phyloP scores from a whole-genome alignment of 2,113 vertebrate species.

The Tapirus terrestris region DNA sequence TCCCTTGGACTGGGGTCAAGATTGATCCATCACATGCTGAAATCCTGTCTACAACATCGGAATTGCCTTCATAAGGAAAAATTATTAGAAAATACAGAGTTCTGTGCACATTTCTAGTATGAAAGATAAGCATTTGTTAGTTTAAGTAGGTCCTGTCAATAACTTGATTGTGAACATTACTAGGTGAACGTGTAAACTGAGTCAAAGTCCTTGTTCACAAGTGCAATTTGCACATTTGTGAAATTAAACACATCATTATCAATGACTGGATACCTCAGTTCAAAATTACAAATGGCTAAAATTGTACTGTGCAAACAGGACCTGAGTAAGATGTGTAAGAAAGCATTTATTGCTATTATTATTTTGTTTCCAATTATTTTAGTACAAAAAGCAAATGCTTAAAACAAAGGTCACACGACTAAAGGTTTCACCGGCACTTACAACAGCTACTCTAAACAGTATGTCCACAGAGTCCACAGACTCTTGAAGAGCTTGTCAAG shows the following conservation, averaged over 20 bases:
- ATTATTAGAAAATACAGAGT: not conserved
- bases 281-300: slow-evolving; percentile 13
- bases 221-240: slow-evolving; percentile 23
- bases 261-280: not conserved
- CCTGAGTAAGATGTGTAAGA: not conserved
- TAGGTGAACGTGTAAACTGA: slow-evolving; percentile 16
- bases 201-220: not conserved
- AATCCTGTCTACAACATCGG: not conserved
- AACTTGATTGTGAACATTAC: slow-evolving; percentile 30
- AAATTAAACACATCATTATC: slow-evolving; percentile 11
- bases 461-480: not conserved
- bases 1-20: slow-evolving; percentile 29
- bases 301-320: not conserved
- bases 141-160: not conserved
- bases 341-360: not conserved
- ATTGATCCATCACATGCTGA: not conserved
- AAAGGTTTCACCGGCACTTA: slow-evolving; percentile 41
- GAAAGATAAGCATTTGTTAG: slow-evolving; percentile 35
- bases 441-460: not conserved
- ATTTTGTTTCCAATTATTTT: slow-evolving; percentile 35
- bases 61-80: not conserved
- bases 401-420: not conserved
- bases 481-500: slow-evolving; percentile 5
- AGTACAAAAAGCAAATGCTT: not conserved
- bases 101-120: not conserved